Conservation (phyloP, 1,140 invertebrate genomes). For the Lysiphlebus fabarum region DNA sequence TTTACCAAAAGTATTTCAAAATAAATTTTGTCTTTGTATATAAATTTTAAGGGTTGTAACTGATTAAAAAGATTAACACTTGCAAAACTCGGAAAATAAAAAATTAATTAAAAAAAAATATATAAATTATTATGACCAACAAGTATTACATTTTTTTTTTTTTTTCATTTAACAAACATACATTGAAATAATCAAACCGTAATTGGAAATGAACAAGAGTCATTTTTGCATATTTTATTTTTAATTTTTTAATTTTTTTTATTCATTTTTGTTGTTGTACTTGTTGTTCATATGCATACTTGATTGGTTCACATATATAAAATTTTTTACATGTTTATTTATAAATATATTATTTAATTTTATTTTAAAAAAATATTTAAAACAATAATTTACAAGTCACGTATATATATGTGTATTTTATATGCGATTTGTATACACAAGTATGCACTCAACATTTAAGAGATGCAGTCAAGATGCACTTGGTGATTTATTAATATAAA, state of each 20-base stretch:
- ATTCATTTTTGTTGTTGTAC: constrained; percentile 19
- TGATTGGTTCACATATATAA: constrained; percentile 14
- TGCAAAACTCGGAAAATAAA: constrained; percentile 12
- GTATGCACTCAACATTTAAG: constrained; percentile 18
- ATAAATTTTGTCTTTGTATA: no score
- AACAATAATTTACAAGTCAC: no score
- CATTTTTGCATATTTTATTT: constrained; percentile 31
- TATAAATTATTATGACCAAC: constrained; percentile 12
- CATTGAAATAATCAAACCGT: constrained; percentile 35
- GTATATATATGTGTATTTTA: no score
- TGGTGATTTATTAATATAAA: constrained; percentile 15
- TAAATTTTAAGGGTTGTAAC: no score
- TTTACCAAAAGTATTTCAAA: no score
- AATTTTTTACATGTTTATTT: constrained; percentile 7
- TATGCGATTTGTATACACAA: constrained; percentile 10
- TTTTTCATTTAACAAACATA: constrained; percentile 28
- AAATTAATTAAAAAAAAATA: constrained; percentile 24
- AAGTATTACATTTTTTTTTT: neutral
- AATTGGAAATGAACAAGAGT: constrained; percentile 40
- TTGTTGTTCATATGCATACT: constrained; percentile 2
- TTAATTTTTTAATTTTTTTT: constrained; percentile 20
- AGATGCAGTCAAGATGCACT: constrained; percentile 1
- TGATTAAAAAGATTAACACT: neutral
- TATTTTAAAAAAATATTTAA: no score
- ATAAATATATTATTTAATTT: neutral